A percentile compares a stretch with the other conserved stretches of the same genome.
Conservation (phyloP, 35 echinoderm and acorn worm genomes). For the Hemicentrotus pulcherrimus region DNA sequence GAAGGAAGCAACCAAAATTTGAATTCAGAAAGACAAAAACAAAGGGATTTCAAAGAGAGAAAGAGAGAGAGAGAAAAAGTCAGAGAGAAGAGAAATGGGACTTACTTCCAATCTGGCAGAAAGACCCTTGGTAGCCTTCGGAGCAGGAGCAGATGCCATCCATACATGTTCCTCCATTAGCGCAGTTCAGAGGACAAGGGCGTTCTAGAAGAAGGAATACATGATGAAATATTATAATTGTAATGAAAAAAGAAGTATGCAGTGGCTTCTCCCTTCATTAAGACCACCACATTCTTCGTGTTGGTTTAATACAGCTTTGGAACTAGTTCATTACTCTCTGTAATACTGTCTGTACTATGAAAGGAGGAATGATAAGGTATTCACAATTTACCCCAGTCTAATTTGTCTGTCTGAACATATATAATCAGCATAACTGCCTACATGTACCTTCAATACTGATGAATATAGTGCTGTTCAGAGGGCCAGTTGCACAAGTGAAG, state of each 20-base stretch:
- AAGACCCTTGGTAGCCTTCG: conserved; percentile 62
- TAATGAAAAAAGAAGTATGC: neutral
- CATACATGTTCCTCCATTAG: conserved; percentile 80
- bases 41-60: neutral
- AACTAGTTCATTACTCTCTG: too few species aligned
- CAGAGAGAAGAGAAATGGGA: neutral
- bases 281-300: too few species aligned
- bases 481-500: conserved; percentile 71
- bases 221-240: neutral
- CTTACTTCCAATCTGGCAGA: conserved; percentile 85
- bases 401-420: neutral
- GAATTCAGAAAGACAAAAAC: too few species aligned
- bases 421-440: neutral
- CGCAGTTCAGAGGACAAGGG: conserved; percentile 76
- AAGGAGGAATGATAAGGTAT: neutral
- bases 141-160: conserved; percentile 74
- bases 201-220: conserved; percentile 45
- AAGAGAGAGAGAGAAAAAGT: neutral
- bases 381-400: neutral
- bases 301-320: too few species aligned
- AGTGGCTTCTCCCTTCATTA: too few species aligned
- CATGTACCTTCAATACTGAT: conserved; percentile 62
- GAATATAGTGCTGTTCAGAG: conserved; percentile 73
- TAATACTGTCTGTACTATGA: neutral
- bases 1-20: too few species aligned